A percentile compares a stretch with the other conserved stretches of the same genome.
These are phyloP conservation scores for Smittia sp. DNA, from an alignment of 2,888 invertebrate genomes.

Conservation along the genomic window DNA sequence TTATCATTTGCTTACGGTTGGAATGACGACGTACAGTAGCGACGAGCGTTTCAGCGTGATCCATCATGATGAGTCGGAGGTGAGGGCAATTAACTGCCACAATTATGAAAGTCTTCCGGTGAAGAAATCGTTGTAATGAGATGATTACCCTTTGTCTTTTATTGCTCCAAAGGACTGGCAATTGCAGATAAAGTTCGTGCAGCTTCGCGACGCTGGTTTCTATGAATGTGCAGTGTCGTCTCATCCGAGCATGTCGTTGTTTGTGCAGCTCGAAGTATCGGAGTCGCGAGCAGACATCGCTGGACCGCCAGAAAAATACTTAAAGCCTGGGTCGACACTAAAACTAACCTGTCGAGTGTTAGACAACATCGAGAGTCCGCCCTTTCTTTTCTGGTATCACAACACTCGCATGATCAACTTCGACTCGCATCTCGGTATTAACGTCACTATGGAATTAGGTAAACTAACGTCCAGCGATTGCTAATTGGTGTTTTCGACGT, in stretches of 20 bases:
- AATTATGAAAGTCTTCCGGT: too few species aligned
- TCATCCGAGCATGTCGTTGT: neutral
- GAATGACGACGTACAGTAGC: constrained; percentile 82
- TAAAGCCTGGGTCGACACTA: neutral
- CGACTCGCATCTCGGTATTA: neutral
- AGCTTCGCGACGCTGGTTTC: neutral
- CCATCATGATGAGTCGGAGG: neutral
- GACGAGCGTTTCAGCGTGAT: constrained; percentile 56
- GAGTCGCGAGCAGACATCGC: neutral
- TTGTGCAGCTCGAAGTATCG: neutral
- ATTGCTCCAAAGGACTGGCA: neutral
- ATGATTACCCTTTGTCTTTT: neutral
- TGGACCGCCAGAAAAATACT: neutral
- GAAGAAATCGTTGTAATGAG: too few species aligned
- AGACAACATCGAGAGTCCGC: neutral
- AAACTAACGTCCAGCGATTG: neutral
- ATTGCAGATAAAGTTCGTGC: neutral
- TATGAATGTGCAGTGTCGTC: neutral
- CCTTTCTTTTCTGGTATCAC: neutral
- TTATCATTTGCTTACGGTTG: constrained; percentile 81
- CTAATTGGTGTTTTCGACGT: neutral
- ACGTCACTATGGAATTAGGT: neutral
- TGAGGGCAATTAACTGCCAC: neutral
- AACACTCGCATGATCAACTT: neutral
- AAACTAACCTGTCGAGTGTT: neutral